Conservation (phyloP, 2,113 vertebrate species). For the Dasyurus viverrinus region DNA sequence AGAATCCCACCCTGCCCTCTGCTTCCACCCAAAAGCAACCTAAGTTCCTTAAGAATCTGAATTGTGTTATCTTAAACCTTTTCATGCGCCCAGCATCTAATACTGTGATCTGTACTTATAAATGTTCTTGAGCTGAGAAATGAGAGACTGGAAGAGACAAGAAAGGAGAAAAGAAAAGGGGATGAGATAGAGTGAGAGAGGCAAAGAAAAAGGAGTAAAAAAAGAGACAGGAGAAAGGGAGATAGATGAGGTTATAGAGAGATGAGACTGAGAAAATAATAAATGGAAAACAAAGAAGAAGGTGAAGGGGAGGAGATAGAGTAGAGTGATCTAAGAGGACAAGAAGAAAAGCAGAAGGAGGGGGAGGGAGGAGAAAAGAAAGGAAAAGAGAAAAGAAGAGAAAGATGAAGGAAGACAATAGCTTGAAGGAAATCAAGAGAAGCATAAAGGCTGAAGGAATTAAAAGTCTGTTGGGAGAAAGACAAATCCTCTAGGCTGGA, state of each 20-base stretch:
- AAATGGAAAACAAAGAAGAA: not conserved
- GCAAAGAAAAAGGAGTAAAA: not conserved
- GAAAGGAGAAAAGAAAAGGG: not conserved
- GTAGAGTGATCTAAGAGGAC: not conserved
- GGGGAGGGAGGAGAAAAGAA: not conserved
- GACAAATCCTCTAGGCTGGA: not conserved
- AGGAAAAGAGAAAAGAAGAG: not conserved
- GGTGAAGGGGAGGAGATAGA: not conserved
- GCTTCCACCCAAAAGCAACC: not conserved
- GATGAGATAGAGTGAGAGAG: not conserved
- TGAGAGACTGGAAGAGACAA: not conserved
- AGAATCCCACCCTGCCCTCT: not conserved
- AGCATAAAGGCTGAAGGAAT: not conserved
- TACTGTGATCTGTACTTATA: not conserved
- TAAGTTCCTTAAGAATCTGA: not conserved
- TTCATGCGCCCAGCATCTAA: not conserved
- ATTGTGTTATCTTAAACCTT: not conserved
- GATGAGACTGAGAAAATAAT: not conserved
- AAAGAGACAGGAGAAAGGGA: not conserved
- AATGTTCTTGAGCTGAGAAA: not conserved
- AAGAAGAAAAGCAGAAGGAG: not conserved
- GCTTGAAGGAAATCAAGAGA: not conserved
- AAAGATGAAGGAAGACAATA: not conserved
- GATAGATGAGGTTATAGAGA: not conserved
- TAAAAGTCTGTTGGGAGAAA: not conserved